Conservation (phyloP, 2,888 invertebrate genomes). For the Troides oblongomaculatus region DNA sequence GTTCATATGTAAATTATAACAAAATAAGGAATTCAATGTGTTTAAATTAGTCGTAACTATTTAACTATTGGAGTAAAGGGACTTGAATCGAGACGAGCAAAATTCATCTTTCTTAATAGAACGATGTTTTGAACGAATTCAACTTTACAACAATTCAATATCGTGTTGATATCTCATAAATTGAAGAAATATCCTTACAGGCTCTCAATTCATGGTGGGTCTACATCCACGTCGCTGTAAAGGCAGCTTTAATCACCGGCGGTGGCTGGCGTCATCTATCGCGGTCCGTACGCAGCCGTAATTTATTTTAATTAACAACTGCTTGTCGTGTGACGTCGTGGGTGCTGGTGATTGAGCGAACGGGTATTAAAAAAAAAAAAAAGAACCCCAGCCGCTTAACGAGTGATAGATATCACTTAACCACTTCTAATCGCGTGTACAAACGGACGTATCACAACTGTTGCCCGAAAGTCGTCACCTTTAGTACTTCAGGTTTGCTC, state of each 20-base stretch:
- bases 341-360: conserved; percentile 50
- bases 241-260: conserved; percentile 42
- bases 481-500: too few species aligned
- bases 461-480: too few species aligned
- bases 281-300: conserved; percentile 40
- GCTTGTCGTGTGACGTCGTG: conserved; percentile 39
- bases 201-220: conserved; percentile 14
- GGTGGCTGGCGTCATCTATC: conserved; percentile 49
- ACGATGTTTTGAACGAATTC: too few species aligned
- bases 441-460: too few species aligned
- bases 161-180: too few species aligned
- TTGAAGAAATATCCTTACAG: not conserved
- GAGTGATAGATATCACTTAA: conserved; percentile 29
- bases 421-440: conserved; percentile 13
- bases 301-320: conserved; percentile 59
- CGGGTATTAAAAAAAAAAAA: conserved; percentile 47
- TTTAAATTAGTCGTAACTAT: too few species aligned
- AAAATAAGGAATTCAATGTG: too few species aligned
- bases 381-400: conserved; percentile 41
- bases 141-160: too few species aligned
- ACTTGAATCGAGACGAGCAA: too few species aligned
- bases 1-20: not conserved
- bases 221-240: conserved; percentile 18
- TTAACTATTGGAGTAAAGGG: too few species aligned
- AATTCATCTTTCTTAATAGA: too few species aligned